A percentile compares a stretch with the other conserved stretches of the same genome.
phyloP scores from a whole-genome alignment of 1,140 invertebrate genomes.

The Drosophila arizonae region DNA sequence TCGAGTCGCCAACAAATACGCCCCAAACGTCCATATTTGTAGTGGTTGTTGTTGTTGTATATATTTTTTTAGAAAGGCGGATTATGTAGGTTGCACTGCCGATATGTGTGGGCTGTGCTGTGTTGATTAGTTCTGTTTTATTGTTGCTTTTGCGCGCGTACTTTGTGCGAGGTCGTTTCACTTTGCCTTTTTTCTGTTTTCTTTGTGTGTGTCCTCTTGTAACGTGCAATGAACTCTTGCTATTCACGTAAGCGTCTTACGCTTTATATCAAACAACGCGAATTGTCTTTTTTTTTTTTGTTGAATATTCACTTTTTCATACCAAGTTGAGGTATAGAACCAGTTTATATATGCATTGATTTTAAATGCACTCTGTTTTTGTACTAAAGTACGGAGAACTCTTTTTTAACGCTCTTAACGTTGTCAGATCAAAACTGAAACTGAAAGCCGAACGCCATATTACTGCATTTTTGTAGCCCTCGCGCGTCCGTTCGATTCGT shows the following conservation, averaged over 20 bases:
- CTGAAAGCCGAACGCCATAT: conserved; percentile 64
- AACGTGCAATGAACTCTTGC: conserved; percentile 70
- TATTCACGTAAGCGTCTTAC: conserved; percentile 47
- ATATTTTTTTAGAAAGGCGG: conserved; percentile 27
- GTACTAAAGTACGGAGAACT: conserved; percentile 28
- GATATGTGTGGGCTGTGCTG: conserved; percentile 32
- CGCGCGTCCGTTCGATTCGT: conserved; percentile 37
- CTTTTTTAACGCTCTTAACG: conserved; percentile 39
- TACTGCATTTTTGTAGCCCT: conserved; percentile 74
- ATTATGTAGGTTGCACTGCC: conserved; percentile 28
- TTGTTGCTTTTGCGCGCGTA: conserved; percentile 46
- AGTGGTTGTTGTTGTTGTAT: conserved; percentile 19
- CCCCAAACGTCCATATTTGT: conserved; percentile 79
- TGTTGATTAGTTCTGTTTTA: conserved; percentile 34
- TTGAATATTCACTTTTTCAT: conserved; percentile 43
- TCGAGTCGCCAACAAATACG: conserved; percentile 76
- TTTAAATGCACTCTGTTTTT: conserved; percentile 40
- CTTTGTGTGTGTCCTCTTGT: conserved; percentile 31
- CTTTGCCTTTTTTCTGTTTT: conserved; percentile 54
- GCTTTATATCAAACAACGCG: conserved; percentile 41
- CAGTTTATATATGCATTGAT: conserved; percentile 56
- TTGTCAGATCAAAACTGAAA: conserved; percentile 59
- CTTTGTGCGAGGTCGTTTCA: conserved; percentile 76
- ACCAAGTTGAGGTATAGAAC: conserved; percentile 55
- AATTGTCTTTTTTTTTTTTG: conserved; percentile 34